Percentiles rank a stretch among this genome's conserved stretches.
Conservation (phyloP, 2,888 invertebrate genomes). For the Oscheius sp. region DNA sequence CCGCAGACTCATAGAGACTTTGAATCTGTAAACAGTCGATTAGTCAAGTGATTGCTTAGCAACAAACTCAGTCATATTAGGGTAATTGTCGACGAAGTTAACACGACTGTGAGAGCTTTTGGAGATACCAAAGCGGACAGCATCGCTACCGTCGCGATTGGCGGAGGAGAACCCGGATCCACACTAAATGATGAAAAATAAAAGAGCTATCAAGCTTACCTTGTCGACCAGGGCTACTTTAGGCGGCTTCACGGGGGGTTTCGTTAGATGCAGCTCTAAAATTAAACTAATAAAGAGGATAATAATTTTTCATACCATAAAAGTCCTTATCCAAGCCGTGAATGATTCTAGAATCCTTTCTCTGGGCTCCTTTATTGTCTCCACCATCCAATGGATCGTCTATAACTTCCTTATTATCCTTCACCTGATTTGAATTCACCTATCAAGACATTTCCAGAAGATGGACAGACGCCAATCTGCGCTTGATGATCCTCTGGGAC, state of each 20-base stretch:
- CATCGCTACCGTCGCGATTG: constrained; percentile 30
- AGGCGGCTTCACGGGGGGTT: not conserved
- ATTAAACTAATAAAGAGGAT: too few species aligned
- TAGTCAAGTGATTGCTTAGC: not conserved
- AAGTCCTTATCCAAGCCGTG: constrained; percentile 38
- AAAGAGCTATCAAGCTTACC: too few species aligned
- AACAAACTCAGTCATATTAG: constrained; percentile 57
- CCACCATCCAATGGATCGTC: constrained; percentile 50
- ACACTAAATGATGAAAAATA: constrained; percentile 6
- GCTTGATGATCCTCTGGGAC: constrained; percentile 64
- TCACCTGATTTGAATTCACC: not conserved
- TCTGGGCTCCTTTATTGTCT: constrained; percentile 38
- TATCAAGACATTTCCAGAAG: constrained; percentile 1
- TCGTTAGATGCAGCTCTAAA: not conserved
- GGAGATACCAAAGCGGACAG: constrained; percentile 45
- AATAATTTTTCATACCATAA: constrained; percentile 37
- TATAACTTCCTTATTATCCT: not conserved
- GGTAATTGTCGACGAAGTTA: constrained; percentile 58
- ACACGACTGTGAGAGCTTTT: constrained; percentile 59
- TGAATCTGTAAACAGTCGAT: constrained; percentile 50
- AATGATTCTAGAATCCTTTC: constrained; percentile 36
- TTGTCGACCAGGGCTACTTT: not conserved
- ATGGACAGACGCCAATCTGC: constrained; percentile 61
- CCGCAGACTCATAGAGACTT: constrained; percentile 52
- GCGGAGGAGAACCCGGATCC: constrained; percentile 18